Conservation (phyloP, 92 coral and sea anemone genomes). For the Zoanthus gigantus region DNA sequence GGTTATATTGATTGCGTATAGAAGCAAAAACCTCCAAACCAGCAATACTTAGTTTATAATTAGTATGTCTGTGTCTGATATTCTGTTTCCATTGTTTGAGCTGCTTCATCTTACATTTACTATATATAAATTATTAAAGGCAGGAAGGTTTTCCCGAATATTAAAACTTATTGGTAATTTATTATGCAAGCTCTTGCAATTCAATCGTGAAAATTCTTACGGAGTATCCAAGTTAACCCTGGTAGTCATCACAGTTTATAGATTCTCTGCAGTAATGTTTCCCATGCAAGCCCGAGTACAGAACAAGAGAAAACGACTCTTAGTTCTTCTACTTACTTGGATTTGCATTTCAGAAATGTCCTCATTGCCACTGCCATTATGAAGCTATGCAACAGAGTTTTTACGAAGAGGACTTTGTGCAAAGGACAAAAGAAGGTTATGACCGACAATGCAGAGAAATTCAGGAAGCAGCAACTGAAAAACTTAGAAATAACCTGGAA, state of each 20-base stretch:
- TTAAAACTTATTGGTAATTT: neutral
- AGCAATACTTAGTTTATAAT: no score
- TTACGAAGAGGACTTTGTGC: conserved; percentile 58
- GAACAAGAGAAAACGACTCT: neutral
- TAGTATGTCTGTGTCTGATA: neutral
- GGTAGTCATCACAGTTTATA: neutral
- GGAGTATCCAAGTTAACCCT: neutral
- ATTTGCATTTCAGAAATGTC: conserved; percentile 50
- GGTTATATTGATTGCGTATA: neutral
- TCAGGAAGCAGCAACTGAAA: conserved; percentile 31
- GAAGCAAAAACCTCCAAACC: neutral
- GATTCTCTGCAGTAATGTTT: conserved; percentile 1
- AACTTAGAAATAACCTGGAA: conserved; percentile 14
- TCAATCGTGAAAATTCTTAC: neutral
- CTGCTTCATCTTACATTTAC: no score
- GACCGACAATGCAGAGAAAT: conserved; percentile 49
- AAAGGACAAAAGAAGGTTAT: conserved; percentile 46
- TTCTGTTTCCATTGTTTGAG: neutral
- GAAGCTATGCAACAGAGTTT: conserved; percentile 52
- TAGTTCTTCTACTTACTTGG: neutral
- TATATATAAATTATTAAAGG: no score
- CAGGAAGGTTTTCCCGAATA: no score
- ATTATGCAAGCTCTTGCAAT: neutral
- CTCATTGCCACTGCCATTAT: conserved; percentile 56
- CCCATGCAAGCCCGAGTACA: neutral